Evolutionary conservation across 2,888 invertebrate genomes (phyloP).

Genomic region (Ormia ochracea): DNA sequence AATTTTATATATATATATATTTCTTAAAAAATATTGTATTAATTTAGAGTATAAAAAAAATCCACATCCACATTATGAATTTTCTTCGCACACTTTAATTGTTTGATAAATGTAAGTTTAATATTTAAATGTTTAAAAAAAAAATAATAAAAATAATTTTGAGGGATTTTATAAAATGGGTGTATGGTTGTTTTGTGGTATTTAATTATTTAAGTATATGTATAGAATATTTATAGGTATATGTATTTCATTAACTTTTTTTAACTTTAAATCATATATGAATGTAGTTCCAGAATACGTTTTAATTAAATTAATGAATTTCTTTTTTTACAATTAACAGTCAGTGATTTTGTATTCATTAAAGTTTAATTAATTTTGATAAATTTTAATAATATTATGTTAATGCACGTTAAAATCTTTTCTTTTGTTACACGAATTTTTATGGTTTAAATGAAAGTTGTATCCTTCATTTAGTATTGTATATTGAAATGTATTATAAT

Average conservation of each 20-base stretch:
- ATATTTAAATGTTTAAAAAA: slow-evolving; percentile 28
- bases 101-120: slow-evolving; percentile 39
- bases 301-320: slow-evolving; percentile 70
- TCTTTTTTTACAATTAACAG: slow-evolving; percentile 78
- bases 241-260: slow-evolving; percentile 65
- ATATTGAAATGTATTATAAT: slow-evolving; percentile 1
- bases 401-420: slow-evolving; percentile 43
- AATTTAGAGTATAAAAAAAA: no score
- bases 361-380: slow-evolving; percentile 65
- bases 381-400: slow-evolving; percentile 59
- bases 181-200: slow-evolving; percentile 39
- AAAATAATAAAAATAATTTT: slow-evolving; percentile 57
- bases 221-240: slow-evolving; percentile 56
- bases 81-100: no score
- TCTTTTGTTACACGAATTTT: slow-evolving; percentile 46
- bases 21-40: no score
- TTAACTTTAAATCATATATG: slow-evolving; percentile 65
- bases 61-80: no score
- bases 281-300: slow-evolving; percentile 56
- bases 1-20: no score
- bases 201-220: slow-evolving; percentile 59
- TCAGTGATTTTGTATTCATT: slow-evolving; percentile 71
- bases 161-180: slow-evolving; percentile 40
- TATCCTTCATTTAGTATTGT: slow-evolving; percentile 43
- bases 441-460: slow-evolving; percentile 49